These are phyloP conservation scores for Lethenteron reissneri DNA, from an alignment of 2,113 vertebrate species.

Conservation along the genomic window DNA sequence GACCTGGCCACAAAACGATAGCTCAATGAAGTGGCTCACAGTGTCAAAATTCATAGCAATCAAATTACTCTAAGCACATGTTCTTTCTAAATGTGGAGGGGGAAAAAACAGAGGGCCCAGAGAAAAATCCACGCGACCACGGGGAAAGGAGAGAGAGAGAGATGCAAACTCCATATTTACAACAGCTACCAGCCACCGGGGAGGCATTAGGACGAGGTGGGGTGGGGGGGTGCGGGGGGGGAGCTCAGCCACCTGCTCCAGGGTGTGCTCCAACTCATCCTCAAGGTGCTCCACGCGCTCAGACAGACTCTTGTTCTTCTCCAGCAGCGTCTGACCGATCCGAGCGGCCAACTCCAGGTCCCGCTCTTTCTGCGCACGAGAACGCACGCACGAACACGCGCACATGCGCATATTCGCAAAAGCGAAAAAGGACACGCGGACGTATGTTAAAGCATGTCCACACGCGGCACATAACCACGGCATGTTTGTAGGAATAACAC, in stretches of 20 bases:
- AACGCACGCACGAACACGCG: too few relatives aligned
- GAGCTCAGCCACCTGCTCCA: conserved; percentile 50
- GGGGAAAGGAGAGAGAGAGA: neutral
- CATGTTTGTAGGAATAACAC: too few relatives aligned
- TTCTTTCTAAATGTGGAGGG: too few relatives aligned
- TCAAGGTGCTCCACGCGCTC: conserved; percentile 78
- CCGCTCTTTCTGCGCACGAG: conserved; percentile 60
- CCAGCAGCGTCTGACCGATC: conserved; percentile 80
- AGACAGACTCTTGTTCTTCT: conserved; percentile 84
- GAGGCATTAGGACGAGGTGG: neutral
- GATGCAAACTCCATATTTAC: neutral
- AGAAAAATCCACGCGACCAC: too few relatives aligned
- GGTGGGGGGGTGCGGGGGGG: too few relatives aligned
- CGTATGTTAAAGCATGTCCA: too few relatives aligned
- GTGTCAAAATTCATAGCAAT: too few relatives aligned
- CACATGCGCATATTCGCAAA: conserved; percentile 5
- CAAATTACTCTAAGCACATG: too few relatives aligned
- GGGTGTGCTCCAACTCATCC: conserved; percentile 77
- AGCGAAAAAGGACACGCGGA: conserved; percentile 6
- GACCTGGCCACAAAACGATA: too few relatives aligned
- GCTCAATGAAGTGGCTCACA: too few relatives aligned
- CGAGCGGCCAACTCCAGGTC: conserved; percentile 88
- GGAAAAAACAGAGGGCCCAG: too few relatives aligned
- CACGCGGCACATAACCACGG: too few relatives aligned
- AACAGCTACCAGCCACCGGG: neutral